These are phyloP conservation scores for Pangasius krempfi DNA, from an alignment of 2,797 vertebrate species.

Conservation along the genomic window DNA sequence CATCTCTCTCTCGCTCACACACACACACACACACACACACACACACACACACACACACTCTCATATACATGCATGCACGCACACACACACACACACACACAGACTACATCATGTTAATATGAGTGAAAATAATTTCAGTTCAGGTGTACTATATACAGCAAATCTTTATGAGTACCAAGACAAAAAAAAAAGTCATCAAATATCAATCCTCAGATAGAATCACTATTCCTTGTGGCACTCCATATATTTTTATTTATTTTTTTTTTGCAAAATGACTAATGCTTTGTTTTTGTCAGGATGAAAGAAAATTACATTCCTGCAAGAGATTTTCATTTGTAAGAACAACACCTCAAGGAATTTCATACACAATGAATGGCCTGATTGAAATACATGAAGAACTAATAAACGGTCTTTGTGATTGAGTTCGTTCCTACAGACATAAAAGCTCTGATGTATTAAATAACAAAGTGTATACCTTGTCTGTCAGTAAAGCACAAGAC, in stretches of 20 bases:
- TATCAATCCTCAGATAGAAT: slow-evolving; percentile 71
- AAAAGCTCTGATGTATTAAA: slow-evolving; percentile 30
- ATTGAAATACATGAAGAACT: slow-evolving; percentile 37
- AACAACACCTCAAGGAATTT: slow-evolving; percentile 40
- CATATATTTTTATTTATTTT: slow-evolving; percentile 18
- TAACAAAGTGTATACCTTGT: slow-evolving; percentile 17
- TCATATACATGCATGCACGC: not conserved
- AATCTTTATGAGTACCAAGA: not conserved
- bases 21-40: not conserved
- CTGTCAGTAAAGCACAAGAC: slow-evolving; percentile 4
- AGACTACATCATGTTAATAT: slow-evolving; percentile 34
- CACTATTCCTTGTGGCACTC: slow-evolving; percentile 69
- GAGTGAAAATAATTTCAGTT: slow-evolving; percentile 44
- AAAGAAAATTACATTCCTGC: slow-evolving; percentile 60
- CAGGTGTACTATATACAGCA: not conserved
- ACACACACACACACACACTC: not conserved
- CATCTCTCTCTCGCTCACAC: not conserved
- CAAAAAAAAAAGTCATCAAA: slow-evolving; percentile 65
- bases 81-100: not conserved
- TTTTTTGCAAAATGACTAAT: slow-evolving; percentile 64
- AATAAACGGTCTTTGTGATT: not conserved
- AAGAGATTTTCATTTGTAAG: slow-evolving; percentile 57
- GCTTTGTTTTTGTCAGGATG: slow-evolving; percentile 62
- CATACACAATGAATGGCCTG: slow-evolving; percentile 28
- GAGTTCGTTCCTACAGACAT: slow-evolving; percentile 8